Evolutionary conservation across 2,888 invertebrate genomes (phyloP).

Genomic region (Danaus chrysippus): DNA sequence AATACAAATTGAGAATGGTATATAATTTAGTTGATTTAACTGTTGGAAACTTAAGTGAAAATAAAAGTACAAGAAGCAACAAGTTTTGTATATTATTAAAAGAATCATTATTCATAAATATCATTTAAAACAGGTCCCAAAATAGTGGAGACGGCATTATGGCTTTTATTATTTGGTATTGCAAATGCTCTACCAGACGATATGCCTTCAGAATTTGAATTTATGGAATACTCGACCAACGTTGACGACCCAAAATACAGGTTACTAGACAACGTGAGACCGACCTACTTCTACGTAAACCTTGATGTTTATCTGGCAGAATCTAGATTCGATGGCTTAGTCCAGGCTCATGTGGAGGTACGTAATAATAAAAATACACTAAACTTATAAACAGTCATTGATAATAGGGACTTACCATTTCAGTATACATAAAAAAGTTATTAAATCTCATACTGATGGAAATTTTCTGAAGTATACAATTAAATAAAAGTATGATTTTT

Average conservation of each 20-base stretch:
- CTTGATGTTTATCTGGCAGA: constrained; percentile 56
- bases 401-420: not conserved
- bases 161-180: constrained; percentile 48
- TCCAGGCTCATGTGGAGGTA: constrained; percentile 49
- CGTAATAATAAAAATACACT: constrained; percentile 33
- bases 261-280: constrained; percentile 52
- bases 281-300: constrained; percentile 47
- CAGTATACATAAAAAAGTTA: too few relatives aligned
- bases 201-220: constrained; percentile 54
- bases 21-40: too few relatives aligned
- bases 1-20: too few relatives aligned
- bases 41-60: too few relatives aligned
- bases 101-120: not conserved
- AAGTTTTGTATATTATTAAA: not conserved
- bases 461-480: too few relatives aligned
- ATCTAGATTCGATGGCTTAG: constrained; percentile 52
- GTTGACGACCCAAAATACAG: constrained; percentile 57
- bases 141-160: constrained; percentile 46
- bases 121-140: constrained; percentile 45
- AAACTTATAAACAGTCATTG: not conserved
- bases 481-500: too few relatives aligned
- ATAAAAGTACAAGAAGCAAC: too few relatives aligned
- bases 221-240: constrained; percentile 47
- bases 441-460: too few relatives aligned
- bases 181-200: constrained; percentile 51